These are phyloP conservation scores for Parelbella ahira DNA, from an alignment of 2,888 invertebrate species.

Conservation along the genomic window DNA sequence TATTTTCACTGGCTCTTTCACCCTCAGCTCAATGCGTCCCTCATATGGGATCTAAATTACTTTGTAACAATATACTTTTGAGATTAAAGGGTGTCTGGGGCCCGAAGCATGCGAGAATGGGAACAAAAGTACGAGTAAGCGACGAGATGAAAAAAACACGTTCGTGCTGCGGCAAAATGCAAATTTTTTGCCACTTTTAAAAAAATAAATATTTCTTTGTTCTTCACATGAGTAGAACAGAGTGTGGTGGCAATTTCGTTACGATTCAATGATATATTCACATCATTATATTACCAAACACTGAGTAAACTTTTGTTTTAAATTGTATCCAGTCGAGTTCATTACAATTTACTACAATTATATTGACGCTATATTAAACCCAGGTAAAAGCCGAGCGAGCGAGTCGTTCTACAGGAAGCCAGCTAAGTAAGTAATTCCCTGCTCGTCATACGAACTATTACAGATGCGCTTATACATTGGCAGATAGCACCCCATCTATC, in stretches of 20 bases:
- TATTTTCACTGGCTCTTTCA: constrained; percentile 38
- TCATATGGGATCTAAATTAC: constrained; percentile 74
- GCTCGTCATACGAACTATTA: no score
- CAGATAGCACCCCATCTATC: no score
- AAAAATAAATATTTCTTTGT: constrained; percentile 4
- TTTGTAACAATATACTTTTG: constrained; percentile 65
- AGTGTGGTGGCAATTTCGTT: background rate
- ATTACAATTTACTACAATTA: no score
- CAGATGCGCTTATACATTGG: no score
- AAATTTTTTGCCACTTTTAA: constrained; percentile 10
- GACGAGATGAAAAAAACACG: constrained; percentile 13
- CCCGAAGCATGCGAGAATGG: constrained; percentile 45
- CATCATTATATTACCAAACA: background rate
- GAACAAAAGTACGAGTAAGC: constrained; percentile 26
- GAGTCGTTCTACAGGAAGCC: no score
- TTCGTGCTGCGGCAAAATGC: constrained; percentile 6
- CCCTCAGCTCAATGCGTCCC: constrained; percentile 55
- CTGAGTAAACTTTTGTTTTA: no score
- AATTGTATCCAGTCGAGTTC: no score
- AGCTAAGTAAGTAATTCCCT: no score
- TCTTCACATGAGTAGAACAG: no score
- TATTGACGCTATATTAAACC: no score
- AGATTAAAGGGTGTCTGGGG: constrained; percentile 74
- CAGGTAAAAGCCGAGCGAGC: no score
- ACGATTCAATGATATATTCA: background rate